These are phyloP conservation scores for Phyllotis vaccarum DNA, from an alignment of 2,797 vertebrate genomes.

Conservation along the genomic window DNA sequence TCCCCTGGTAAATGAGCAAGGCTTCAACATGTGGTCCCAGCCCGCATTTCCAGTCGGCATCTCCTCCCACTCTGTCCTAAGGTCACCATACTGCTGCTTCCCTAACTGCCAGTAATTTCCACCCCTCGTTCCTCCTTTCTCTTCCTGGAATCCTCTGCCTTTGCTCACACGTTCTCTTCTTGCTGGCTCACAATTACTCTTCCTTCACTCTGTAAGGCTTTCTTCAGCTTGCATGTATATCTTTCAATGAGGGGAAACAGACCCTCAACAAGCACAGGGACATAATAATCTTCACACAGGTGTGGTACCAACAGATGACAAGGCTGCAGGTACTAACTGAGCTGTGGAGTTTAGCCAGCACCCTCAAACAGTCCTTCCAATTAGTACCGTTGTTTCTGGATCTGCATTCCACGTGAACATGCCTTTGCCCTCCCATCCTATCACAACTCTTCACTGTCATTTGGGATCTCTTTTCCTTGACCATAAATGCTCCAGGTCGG, in stretches of 20 bases:
- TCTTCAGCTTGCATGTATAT: neutral
- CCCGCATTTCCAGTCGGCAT: conserved; percentile 60
- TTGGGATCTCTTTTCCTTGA: neutral
- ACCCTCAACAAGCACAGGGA: neutral
- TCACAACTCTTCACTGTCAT: neutral
- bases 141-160: conserved; percentile 68
- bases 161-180: neutral
- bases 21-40: conserved; percentile 40
- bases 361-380: neutral
- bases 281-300: neutral
- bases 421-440: neutral
- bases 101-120: conserved; percentile 62
- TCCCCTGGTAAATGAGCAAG: neutral
- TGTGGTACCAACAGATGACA: neutral
- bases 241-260: neutral
- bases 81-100: conserved; percentile 57
- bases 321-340: neutral
- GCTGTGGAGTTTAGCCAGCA: neutral
- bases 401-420: neutral
- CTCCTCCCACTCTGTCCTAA: conserved; percentile 62
- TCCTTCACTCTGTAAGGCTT: neutral
- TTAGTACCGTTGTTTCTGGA: conserved; percentile 11
- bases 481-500: neutral
- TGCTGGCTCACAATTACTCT: neutral
- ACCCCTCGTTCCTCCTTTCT: conserved; percentile 55